Percentiles rank a stretch among this genome's conserved stretches.
phyloP scores from a whole-genome alignment of 2,113 vertebrate genomes.

The Sinosuthora webbiana region DNA sequence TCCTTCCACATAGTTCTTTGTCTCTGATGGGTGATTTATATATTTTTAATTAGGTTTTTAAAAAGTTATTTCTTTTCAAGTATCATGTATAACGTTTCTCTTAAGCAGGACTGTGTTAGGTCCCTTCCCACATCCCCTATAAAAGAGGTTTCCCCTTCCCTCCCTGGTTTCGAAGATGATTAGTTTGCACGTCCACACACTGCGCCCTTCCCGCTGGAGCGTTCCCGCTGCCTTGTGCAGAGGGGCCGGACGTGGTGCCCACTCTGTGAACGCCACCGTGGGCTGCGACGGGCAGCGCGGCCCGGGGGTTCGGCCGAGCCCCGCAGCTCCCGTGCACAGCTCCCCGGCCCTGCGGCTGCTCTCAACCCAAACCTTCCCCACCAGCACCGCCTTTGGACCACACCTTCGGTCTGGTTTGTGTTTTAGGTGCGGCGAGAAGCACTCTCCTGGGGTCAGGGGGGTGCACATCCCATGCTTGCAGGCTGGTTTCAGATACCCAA shows the following conservation, averaged over 20 bases:
- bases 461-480: background rate
- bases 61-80: background rate
- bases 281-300: background rate
- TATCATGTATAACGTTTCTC: background rate
- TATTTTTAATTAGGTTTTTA: constrained; percentile 53
- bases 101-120: background rate
- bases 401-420: background rate
- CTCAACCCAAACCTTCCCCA: background rate
- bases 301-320: background rate
- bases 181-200: background rate
- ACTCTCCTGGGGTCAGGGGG: no score
- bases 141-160: background rate
- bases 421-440: background rate
- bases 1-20: constrained; percentile 67
- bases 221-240: background rate
- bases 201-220: background rate
- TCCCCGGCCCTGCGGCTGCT: background rate
- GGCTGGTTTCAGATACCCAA: background rate
- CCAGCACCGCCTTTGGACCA: background rate
- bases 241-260: background rate
- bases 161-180: background rate
- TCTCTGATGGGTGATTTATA: constrained; percentile 67
- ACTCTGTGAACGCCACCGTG: background rate
- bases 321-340: rapidly evolving
- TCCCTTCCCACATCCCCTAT: background rate